Percentiles rank a stretch among this genome's conserved stretches.
Conservation (phyloP, 2,113 vertebrate genomes). For the Struthio camelus region DNA sequence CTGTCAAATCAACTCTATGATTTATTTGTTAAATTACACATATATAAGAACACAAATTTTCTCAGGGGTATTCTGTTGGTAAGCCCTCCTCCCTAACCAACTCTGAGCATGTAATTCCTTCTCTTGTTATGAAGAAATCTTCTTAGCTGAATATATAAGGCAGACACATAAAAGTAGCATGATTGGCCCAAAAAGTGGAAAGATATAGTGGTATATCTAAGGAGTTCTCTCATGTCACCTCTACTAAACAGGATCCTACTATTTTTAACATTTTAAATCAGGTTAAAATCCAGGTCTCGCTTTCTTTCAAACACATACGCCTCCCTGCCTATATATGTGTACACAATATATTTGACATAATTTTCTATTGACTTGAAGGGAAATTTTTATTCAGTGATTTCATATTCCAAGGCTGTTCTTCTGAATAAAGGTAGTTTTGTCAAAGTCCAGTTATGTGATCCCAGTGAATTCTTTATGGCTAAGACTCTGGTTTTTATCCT, state of each 20-base stretch:
- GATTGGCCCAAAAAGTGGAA: neutral
- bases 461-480: neutral
- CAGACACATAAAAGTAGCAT: neutral
- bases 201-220: neutral
- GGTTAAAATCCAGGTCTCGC: conserved; percentile 42
- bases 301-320: neutral
- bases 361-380: neutral
- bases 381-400: conserved; percentile 10
- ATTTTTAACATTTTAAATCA: conserved; percentile 49
- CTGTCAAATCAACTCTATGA: neutral
- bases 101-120: neutral
- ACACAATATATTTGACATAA: neutral
- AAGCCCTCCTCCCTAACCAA: neutral
- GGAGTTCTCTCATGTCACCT: conserved; percentile 3
- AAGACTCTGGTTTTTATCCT: neutral
- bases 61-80: neutral
- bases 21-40: neutral
- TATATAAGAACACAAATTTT: neutral
- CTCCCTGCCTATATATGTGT: neutral
- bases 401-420: neutral
- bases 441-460: neutral
- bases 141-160: neutral
- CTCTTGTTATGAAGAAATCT: neutral
- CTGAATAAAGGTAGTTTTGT: neutral
- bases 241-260: conserved; percentile 9